These are phyloP conservation scores for Nephrotoma appendiculata DNA, from an alignment of 2,888 invertebrate species.

Conservation along the genomic window DNA sequence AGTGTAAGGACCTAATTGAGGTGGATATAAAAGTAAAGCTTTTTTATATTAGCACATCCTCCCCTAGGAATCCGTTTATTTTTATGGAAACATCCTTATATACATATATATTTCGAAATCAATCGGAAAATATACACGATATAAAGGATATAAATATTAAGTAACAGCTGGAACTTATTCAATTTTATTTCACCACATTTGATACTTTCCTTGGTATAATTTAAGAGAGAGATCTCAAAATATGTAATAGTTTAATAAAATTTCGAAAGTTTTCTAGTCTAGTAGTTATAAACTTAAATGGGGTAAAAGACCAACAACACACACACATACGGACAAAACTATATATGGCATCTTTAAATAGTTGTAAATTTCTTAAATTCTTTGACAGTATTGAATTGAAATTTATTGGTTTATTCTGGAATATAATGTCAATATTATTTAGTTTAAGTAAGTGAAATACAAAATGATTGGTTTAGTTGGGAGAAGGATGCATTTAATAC, in stretches of 20 bases:
- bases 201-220: background rate
- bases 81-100: background rate
- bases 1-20: background rate
- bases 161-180: background rate
- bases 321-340: background rate
- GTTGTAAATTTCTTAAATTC: background rate
- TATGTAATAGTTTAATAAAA: background rate
- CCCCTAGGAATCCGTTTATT: background rate
- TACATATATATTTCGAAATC: background rate
- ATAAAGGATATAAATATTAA: background rate
- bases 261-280: background rate
- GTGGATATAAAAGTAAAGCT: background rate
- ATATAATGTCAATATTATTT: background rate
- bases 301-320: background rate
- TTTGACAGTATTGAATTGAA: background rate
- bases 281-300: background rate
- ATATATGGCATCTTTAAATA: background rate
- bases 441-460: background rate
- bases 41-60: background rate
- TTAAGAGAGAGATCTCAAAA: background rate
- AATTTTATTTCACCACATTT: background rate
- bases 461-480: background rate
- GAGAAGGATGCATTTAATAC: background rate
- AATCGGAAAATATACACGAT: background rate
- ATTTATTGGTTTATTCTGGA: background rate